Evolutionary conservation across 2,888 invertebrate species (phyloP).

Genomic region (Polyploca ridens): DNA sequence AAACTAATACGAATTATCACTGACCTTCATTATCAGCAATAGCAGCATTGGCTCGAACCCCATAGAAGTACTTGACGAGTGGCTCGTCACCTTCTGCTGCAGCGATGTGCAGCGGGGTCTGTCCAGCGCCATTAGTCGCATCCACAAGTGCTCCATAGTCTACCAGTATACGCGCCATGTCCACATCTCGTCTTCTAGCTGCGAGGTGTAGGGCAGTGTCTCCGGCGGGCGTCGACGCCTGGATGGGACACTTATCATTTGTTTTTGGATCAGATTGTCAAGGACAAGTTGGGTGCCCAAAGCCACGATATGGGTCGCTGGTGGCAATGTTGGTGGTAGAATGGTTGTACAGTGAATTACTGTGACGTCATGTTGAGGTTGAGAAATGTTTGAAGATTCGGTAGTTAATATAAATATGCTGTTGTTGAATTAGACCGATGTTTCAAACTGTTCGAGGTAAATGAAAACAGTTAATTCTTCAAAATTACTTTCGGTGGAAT

Average conservation of each 20-base stretch:
- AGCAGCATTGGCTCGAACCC: conserved; percentile 96
- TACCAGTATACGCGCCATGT: conserved; percentile 95
- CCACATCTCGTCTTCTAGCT: conserved; percentile 95
- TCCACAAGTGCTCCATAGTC: conserved; percentile 97
- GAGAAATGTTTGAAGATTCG: background rate
- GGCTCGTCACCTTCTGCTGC: conserved; percentile 98
- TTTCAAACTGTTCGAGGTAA: no score
- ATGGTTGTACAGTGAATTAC: background rate
- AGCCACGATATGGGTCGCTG: background rate
- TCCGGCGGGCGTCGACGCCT: conserved; percentile 92
- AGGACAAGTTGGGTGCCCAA: conserved; percentile 14
- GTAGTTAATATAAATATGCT: no score
- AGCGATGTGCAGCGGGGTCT: conserved; percentile 97
- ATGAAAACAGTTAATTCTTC: background rate
- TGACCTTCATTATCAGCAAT: conserved; percentile 96
- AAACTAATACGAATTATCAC: background rate
- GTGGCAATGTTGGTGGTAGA: background rate
- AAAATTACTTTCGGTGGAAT: background rate
- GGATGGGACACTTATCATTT: conserved; percentile 33
- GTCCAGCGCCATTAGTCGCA: conserved; percentile 96
- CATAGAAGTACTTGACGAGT: conserved; percentile 97
- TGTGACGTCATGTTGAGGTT: background rate
- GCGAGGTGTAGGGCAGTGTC: conserved; percentile 98
- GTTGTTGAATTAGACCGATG: background rate
- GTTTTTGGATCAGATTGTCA: conserved; percentile 15